Conservation (phyloP, 2,888 invertebrate genomes). For the Monoplex corrugatus region DNA sequence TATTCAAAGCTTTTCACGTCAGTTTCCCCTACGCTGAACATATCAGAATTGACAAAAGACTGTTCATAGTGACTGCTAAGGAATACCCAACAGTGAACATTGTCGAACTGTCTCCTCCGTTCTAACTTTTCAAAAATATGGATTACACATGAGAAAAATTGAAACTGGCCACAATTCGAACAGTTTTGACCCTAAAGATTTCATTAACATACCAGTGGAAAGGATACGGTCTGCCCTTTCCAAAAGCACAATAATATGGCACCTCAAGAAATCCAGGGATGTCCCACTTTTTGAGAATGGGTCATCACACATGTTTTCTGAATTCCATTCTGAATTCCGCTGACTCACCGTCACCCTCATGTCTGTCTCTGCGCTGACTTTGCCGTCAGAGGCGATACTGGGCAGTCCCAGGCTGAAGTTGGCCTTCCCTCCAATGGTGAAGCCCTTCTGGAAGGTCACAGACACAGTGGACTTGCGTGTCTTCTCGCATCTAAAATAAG, state of each 20-base stretch:
- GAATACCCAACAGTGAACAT: too few species aligned
- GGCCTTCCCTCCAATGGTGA: conserved; percentile 52
- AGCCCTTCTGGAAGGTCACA: conserved; percentile 53
- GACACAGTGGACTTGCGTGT: conserved; percentile 47
- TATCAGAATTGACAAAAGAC: too few species aligned
- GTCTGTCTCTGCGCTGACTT: conserved; percentile 38
- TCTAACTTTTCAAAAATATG: too few species aligned
- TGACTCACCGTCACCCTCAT: conserved; percentile 46
- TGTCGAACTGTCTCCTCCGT: too few species aligned
- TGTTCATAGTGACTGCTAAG: too few species aligned
- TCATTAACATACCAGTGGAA: too few species aligned
- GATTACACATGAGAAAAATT: too few species aligned
- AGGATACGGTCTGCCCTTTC: neutral
- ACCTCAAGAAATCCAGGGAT: neutral
- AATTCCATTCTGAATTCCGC: too few species aligned
- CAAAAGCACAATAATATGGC: neutral
- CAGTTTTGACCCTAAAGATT: too few species aligned
- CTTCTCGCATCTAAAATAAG: conserved; percentile 44
- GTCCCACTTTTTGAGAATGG: neutral
- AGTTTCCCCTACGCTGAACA: too few species aligned
- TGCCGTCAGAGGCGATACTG: conserved; percentile 7
- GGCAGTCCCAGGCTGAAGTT: conserved; percentile 51
- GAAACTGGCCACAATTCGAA: too few species aligned
- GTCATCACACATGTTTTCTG: neutral
- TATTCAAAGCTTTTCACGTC: too few species aligned